Evolutionary conservation across 1,140 invertebrate species (phyloP).

Genomic region (Condylostylus longicornis): DNA sequence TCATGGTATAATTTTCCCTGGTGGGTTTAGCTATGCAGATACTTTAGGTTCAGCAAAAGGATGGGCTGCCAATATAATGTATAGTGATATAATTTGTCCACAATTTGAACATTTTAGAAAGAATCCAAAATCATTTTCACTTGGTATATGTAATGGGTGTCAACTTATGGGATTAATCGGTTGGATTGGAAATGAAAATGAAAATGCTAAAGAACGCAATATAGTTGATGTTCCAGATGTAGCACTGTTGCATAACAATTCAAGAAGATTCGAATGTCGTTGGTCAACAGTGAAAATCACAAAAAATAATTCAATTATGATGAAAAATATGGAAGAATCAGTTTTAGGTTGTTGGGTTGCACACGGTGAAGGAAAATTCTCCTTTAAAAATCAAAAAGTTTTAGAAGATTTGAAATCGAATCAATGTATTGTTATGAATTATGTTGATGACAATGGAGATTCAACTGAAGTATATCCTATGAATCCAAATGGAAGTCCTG

Average conservation of each 20-base stretch:
- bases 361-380: conserved; percentile 84
- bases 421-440: conserved; percentile 59
- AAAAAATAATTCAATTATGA: conserved; percentile 62
- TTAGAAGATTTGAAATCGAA: conserved; percentile 40
- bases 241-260: conserved; percentile 70
- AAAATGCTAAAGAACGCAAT: conserved; percentile 10
- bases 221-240: conserved; percentile 41
- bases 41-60: conserved; percentile 93
- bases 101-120: conserved; percentile 61
- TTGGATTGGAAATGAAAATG: conserved; percentile 43
- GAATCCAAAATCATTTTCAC: conserved; percentile 75
- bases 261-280: conserved; percentile 79
- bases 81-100: conserved; percentile 43
- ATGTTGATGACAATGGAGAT: conserved; percentile 62
- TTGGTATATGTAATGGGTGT: conserved; percentile 96
- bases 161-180: conserved; percentile 83
- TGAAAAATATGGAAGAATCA: conserved; percentile 69
- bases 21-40: conserved; percentile 96
- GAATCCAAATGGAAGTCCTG: conserved; percentile 77
- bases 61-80: conserved; percentile 85
- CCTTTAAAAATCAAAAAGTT: conserved; percentile 38
- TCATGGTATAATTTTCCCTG: conserved; percentile 83
- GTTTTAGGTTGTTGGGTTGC: conserved; percentile 87
- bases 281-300: conserved; percentile 70
- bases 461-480: conserved; percentile 74